A percentile compares a stretch with the other conserved stretches of the same genome.
phyloP scores from a whole-genome alignment of 2,888 invertebrate species.

The Polylopha cassiicola region DNA sequence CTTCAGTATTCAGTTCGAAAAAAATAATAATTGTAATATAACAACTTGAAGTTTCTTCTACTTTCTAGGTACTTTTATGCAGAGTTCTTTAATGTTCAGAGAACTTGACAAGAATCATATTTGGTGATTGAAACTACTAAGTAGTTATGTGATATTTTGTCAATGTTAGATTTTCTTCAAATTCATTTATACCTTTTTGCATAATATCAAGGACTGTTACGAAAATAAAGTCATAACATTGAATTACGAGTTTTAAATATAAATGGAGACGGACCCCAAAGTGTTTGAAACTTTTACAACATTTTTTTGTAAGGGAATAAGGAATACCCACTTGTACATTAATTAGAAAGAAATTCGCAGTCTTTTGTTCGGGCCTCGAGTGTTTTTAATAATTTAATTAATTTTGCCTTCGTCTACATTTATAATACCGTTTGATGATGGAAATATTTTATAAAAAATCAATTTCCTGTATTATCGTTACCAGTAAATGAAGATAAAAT shows the following conservation, averaged over 20 bases:
- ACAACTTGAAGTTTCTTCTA: too few species aligned
- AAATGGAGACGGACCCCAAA: neutral
- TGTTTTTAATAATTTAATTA: neutral
- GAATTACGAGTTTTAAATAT: neutral
- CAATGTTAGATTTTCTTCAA: conserved; percentile 6
- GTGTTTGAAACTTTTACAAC: conserved; percentile 1
- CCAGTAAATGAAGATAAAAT: too few species aligned
- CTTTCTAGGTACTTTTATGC: too few species aligned
- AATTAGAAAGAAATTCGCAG: conserved; percentile 3
- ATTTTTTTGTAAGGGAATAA: neutral
- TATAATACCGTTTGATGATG: too few species aligned
- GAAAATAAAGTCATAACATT: conserved; percentile 2
- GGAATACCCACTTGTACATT: conserved; percentile 1
- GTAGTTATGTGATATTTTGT: too few species aligned
- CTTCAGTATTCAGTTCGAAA: too few species aligned
- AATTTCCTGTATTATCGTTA: too few species aligned
- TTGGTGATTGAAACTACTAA: too few species aligned
- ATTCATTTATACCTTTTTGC: neutral
- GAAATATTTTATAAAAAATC: neutral
- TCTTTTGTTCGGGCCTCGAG: neutral
- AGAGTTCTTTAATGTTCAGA: too few species aligned
- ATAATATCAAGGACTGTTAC: conserved; percentile 1
- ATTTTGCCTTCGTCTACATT: neutral
- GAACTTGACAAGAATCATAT: too few species aligned
- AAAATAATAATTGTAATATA: too few species aligned